A percentile compares a stretch with the other conserved stretches of the same genome.
phyloP scores from a whole-genome alignment of 2,113 vertebrate species.

The Lophochroa leadbeateri region DNA sequence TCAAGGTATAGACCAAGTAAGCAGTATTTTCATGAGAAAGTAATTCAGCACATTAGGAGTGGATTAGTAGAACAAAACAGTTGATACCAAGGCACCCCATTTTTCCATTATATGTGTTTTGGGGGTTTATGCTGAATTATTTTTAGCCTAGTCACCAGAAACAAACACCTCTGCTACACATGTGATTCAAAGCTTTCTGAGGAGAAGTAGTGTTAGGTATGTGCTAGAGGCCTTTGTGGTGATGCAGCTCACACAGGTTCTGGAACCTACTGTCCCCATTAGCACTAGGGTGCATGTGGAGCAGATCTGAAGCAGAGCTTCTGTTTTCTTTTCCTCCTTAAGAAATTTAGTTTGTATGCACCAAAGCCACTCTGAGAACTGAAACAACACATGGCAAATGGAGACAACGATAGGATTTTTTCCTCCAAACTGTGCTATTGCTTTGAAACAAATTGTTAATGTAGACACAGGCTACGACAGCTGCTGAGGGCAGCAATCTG shows the following conservation, averaged over 20 bases:
- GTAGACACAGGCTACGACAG: not conserved
- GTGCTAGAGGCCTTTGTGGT: not conserved
- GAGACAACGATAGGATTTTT: slow-evolving; percentile 30
- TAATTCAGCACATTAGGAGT: not conserved
- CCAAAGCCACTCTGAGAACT: not conserved
- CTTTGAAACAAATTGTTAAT: not conserved
- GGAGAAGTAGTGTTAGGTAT: slow-evolving; percentile 9
- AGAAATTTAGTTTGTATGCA: slow-evolving; percentile 13
- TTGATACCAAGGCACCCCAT: not conserved
- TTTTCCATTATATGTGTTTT: not conserved
- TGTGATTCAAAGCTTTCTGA: slow-evolving; percentile 4
- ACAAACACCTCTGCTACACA: not conserved
- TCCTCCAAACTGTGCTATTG: not conserved
- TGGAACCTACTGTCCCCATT: slow-evolving; percentile 18
- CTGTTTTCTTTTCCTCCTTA: slow-evolving; percentile 18
- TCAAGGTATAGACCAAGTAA: not conserved
- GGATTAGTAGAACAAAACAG: not conserved
- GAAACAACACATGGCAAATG: not conserved
- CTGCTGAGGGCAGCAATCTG: not conserved
- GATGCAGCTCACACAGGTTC: slow-evolving; percentile 23
- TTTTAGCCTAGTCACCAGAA: not conserved
- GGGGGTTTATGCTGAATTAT: not conserved
- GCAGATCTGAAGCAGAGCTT: not conserved
- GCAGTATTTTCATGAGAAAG: not conserved
- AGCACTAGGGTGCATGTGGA: not conserved